Conservation (phyloP, 2,113 vertebrate species). For the Machaerirhynchus nigripectus region DNA sequence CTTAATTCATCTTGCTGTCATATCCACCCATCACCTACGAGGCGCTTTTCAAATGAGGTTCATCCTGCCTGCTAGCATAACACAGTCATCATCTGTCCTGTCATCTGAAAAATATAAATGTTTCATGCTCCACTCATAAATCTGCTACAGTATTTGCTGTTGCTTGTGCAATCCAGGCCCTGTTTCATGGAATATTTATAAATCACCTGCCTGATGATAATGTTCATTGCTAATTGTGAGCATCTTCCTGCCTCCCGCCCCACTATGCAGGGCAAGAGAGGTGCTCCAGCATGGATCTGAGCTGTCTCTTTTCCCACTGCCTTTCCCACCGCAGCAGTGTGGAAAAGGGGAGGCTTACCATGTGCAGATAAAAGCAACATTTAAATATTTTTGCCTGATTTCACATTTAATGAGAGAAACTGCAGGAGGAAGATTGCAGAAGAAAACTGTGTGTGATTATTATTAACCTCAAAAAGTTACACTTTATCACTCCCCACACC, state of each 20-base stretch:
- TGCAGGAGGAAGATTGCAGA: not conserved
- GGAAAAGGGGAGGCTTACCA: not conserved
- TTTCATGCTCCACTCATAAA: constrained; percentile 63
- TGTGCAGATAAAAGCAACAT: not conserved
- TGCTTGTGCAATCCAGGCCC: not conserved
- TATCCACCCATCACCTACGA: constrained; percentile 15
- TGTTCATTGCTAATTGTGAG: constrained; percentile 59
- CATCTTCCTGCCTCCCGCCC: not conserved
- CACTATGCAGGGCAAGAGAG: not conserved
- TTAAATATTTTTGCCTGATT: not conserved
- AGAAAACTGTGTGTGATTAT: not conserved
- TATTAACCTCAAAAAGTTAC: not conserved
- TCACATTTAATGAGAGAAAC: not conserved
- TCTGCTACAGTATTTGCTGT: constrained; percentile 52
- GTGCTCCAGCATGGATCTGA: not conserved
- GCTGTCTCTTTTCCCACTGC: not conserved
- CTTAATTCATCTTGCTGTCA: constrained; percentile 66
- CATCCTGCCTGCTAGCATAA: constrained; percentile 60
- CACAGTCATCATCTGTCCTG: constrained; percentile 65
- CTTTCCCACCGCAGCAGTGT: not conserved
- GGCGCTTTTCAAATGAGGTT: constrained; percentile 53
- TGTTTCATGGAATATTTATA: constrained; percentile 61
- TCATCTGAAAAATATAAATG: constrained; percentile 66
- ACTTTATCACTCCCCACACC: not conserved
- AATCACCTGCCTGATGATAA: constrained; percentile 47